These are phyloP conservation scores for Herpetotheres cachinnans DNA, from an alignment of 2,113 vertebrate genomes.

Conservation along the genomic window DNA sequence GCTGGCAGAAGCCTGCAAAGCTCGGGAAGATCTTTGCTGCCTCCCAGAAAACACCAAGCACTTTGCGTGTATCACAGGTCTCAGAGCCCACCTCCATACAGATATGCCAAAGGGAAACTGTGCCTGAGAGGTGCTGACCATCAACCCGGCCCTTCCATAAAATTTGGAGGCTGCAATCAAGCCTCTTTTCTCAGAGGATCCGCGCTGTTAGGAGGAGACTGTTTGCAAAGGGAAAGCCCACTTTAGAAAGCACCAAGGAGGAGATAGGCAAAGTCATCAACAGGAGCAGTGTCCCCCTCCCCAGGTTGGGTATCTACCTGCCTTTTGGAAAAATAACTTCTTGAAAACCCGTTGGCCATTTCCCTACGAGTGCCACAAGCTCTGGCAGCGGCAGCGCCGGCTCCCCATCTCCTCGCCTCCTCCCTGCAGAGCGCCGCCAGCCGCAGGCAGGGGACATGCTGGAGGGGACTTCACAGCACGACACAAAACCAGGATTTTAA, in stretches of 20 bases:
- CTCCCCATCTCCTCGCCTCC: neutral
- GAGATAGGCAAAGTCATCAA: neutral
- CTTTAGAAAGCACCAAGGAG: neutral
- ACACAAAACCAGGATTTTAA: neutral
- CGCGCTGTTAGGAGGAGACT: neutral
- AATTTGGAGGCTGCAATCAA: neutral
- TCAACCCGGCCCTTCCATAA: neutral
- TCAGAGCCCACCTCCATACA: neutral
- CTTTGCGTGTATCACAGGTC: neutral
- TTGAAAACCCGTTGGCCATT: neutral
- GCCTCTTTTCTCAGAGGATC: neutral
- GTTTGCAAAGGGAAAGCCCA: neutral
- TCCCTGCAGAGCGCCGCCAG: neutral
- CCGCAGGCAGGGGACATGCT: neutral
- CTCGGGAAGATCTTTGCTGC: neutral
- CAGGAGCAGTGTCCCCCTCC: neutral
- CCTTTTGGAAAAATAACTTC: neutral
- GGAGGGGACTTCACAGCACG: neutral
- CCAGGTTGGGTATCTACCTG: neutral
- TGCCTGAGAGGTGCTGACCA: neutral
- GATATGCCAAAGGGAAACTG: neutral
- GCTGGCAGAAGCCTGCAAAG: neutral
- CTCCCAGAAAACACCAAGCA: neutral
- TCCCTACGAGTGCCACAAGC: rapidly evolving
- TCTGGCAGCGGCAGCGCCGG: rapidly evolving